A percentile compares a stretch with the other conserved stretches of the same genome.
phyloP scores from a whole-genome alignment of 2,797 vertebrate species.

The Luscinia megarhynchos region DNA sequence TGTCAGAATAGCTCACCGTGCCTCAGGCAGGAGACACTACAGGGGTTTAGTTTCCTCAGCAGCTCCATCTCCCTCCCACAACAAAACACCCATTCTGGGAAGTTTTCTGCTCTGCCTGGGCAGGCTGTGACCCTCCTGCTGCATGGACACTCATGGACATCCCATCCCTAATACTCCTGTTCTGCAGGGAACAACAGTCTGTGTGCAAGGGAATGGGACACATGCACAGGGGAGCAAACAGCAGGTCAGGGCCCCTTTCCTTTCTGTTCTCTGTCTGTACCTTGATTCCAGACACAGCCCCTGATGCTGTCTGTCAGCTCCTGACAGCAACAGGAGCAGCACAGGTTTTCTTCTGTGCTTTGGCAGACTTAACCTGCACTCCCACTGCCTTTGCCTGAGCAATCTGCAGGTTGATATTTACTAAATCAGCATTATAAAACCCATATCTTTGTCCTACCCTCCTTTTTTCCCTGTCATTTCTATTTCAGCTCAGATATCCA shows the following conservation, averaged over 20 bases:
- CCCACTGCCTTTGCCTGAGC: neutral
- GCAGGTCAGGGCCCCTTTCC: neutral
- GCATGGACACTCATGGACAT: neutral
- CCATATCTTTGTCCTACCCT: neutral
- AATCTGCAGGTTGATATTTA: constrained; percentile 29
- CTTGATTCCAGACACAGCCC: neutral
- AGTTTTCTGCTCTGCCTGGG: neutral
- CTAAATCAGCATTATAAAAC: neutral
- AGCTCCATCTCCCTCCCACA: neutral
- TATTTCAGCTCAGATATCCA: constrained; percentile 18
- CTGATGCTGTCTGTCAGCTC: neutral
- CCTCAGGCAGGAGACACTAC: neutral
- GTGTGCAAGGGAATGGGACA: fast-evolving
- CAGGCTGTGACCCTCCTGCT: neutral
- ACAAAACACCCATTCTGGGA: neutral
- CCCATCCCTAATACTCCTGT: neutral
- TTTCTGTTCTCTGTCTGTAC: neutral
- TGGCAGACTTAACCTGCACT: neutral
- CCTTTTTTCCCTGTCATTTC: neutral
- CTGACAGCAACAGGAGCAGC: neutral
- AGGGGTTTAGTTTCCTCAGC: neutral
- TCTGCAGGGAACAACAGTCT: neutral
- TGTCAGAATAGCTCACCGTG: neutral
- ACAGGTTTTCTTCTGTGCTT: neutral
- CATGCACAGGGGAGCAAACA: fast-evolving